Evolutionary conservation across 2,113 vertebrate species (phyloP), one percentile per base, ranked within the genome.

Genomic region (Morphnarchus princeps): DNA sequence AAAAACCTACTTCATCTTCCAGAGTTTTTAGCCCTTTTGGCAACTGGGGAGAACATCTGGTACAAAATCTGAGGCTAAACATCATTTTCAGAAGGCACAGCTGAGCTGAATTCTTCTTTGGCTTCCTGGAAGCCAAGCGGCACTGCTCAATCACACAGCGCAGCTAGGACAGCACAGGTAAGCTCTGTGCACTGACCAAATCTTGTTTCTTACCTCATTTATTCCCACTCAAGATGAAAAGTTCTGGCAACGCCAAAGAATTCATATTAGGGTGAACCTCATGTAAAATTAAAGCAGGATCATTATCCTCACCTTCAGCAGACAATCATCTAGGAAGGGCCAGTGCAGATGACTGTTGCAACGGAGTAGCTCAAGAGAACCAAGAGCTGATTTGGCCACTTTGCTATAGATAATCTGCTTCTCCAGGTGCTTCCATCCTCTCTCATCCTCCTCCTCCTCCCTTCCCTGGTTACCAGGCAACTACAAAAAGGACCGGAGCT

Each of bases 381-480:
- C 4, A 80, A 82, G 45, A 89, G 24, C 18, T 80, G 62, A 74
- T 94, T 59, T 47, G 47, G 36, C 28, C 43, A 2, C 10, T 59
- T 95, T 76, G 52, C 28, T 65, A 65, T 47, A 91, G 71, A 88
- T 24, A 52, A 70, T 71, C 40, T 76, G 55, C 59, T 92, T 70
- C 87, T 91, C 92, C 88, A 91, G 81, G 80, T 85, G 21, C 21
- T 34, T 91, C 25, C 58, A 63, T 25, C 40, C 16, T 85, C 59
- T 82, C n/a, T 32, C 42, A 82, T 71, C 74, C 32, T 87, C 65
- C 62, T 87, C 69, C 40, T 50, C 19, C 78, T 82, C 34, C 61
- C 25, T 94, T 72, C 31, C 13, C 49, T 81, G 18, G 97, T 98
- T 97, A 82, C 95, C 90, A 94, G 52, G 95, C 90, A 97, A 97